Evolutionary conservation across 2,113 vertebrate genomes (phyloP).

Genomic region (Pseudonaja textilis): DNA sequence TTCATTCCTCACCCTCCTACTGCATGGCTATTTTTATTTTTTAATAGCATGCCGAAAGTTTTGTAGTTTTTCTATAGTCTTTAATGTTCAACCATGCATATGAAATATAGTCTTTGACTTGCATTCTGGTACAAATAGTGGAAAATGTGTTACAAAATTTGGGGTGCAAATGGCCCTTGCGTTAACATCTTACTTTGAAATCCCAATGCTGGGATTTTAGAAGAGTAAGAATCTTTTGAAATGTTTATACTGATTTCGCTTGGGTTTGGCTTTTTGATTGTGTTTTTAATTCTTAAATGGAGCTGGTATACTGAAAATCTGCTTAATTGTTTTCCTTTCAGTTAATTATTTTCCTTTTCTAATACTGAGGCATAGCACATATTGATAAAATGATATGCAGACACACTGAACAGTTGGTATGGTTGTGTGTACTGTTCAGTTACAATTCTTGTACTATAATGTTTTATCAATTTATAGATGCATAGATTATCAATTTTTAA

Average conservation of each 20-base stretch:
- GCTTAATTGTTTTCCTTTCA: background rate
- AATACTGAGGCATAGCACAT: background rate
- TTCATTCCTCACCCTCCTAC: background rate
- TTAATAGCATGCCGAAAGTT: background rate
- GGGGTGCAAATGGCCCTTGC: background rate
- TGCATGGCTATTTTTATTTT: background rate
- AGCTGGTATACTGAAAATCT: background rate
- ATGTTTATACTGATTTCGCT: background rate
- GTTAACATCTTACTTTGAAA: background rate
- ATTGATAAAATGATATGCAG: background rate
- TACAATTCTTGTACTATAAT: background rate
- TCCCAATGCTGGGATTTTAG: background rate
- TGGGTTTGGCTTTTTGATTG: background rate
- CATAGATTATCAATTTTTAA: background rate
- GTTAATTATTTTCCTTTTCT: background rate
- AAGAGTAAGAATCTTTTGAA: background rate
- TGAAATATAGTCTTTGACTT: background rate
- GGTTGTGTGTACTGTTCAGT: background rate
- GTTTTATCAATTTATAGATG: background rate
- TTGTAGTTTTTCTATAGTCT: background rate
- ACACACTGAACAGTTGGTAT: background rate
- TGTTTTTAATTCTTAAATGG: background rate
- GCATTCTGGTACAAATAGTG: background rate
- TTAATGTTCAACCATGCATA: background rate
- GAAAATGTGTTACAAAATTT: background rate